phyloP scores from a whole-genome alignment of 2,888 invertebrate species.

The Athetis lepigone region DNA sequence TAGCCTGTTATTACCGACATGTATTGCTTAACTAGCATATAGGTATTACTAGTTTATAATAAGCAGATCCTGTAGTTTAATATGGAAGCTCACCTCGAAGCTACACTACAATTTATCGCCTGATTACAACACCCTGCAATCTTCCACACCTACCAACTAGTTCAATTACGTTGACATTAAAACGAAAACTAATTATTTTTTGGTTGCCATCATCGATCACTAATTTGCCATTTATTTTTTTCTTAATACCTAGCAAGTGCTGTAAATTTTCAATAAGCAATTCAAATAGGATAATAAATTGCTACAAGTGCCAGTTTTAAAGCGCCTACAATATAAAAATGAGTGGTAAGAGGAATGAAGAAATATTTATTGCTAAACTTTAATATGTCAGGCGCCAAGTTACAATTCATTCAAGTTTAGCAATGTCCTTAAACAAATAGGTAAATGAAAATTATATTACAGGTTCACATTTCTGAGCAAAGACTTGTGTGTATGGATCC shows the following conservation, averaged over 20 bases:
- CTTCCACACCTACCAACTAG: conserved; percentile 24
- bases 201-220: no score
- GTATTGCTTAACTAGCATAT: conserved; percentile 21
- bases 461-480: no score
- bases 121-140: conserved; percentile 35
- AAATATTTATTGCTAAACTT: conserved; percentile 12
- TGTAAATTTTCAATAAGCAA: not conserved
- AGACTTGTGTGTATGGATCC: conserved; percentile 16
- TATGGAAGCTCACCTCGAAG: conserved; percentile 51
- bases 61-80: conserved; percentile 49
- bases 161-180: conserved; percentile 29
- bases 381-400: conserved; percentile 18
- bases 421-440: no score
- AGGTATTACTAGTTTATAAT: conserved; percentile 45
- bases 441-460: no score
- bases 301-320: fast-evolving
- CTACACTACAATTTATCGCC: conserved; percentile 38
- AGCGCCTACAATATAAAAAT: conserved; percentile 12
- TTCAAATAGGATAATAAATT: not conserved
- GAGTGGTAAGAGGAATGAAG: no score
- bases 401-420: no score
- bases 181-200: not conserved
- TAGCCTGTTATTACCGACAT: conserved; percentile 25
- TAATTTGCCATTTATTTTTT: not conserved
- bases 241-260: not conserved